These are phyloP conservation scores for Drosophila putrida DNA, from an alignment of 2,888 invertebrate genomes.

Conservation along the genomic window DNA sequence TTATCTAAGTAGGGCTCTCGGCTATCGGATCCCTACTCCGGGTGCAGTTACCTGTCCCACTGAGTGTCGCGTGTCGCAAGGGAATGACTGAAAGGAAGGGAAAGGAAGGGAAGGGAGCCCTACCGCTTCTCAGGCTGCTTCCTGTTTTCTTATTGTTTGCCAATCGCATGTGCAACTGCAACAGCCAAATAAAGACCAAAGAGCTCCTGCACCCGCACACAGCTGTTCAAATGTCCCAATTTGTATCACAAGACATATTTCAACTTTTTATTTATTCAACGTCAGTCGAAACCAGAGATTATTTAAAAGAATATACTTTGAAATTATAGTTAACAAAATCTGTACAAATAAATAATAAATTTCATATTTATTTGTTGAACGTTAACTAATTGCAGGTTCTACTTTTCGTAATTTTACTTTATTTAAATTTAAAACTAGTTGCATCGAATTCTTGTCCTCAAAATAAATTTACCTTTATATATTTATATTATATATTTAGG, in stretches of 20 bases:
- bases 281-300: too few relatives aligned
- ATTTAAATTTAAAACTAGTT: too few relatives aligned
- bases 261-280: slow-evolving; percentile 1
- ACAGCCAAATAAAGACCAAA: neutral
- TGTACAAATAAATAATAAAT: too few relatives aligned
- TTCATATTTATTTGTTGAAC: too few relatives aligned
- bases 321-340: too few relatives aligned
- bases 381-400: too few relatives aligned
- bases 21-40: slow-evolving; percentile 53
- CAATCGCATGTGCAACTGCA: too few relatives aligned
- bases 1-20: slow-evolving; percentile 81
- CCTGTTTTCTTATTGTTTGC: slow-evolving; percentile 36
- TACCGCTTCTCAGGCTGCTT: slow-evolving; percentile 31
- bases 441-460: too few relatives aligned
- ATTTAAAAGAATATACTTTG: too few relatives aligned
- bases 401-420: too few relatives aligned
- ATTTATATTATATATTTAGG: too few relatives aligned
- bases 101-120: slow-evolving; percentile 18
- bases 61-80: slow-evolving; percentile 6
- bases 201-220: slow-evolving; percentile 39
- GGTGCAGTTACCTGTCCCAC: slow-evolving; percentile 54
- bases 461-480: too few relatives aligned
- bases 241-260: slow-evolving; percentile 4
- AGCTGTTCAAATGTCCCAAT: slow-evolving; percentile 60
- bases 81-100: neutral